Percentiles rank a stretch among this genome's conserved stretches.
Conservation (phyloP, 2,797 vertebrate genomes). For the Coregonus sp. region DNA sequence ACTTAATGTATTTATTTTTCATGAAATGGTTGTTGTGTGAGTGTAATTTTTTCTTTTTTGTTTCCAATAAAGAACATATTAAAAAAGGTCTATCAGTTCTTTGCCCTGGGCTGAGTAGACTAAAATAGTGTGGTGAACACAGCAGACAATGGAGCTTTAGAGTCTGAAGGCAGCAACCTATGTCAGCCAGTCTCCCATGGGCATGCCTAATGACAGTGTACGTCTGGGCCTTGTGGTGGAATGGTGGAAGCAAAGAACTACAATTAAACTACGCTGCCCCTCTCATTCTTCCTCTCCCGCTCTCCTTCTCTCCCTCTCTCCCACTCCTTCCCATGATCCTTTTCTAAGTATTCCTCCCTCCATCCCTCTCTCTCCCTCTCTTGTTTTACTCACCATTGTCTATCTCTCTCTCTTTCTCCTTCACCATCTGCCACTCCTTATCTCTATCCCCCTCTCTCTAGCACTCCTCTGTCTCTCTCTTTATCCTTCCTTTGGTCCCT, state of each 20-base stretch:
- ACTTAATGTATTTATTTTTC: no score
- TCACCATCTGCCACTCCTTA: constrained; percentile 26
- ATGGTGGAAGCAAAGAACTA: constrained; percentile 66
- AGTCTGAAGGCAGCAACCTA: no score
- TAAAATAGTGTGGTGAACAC: no score
- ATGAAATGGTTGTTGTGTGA: no score
- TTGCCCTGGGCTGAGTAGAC: no score
- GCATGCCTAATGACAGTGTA: constrained; percentile 66
- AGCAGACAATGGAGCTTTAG: no score
- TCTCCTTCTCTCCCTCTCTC: background rate
- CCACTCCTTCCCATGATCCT: background rate
- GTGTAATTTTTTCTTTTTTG: no score
- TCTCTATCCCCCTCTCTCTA: constrained; percentile 36
- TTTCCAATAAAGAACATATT: no score
- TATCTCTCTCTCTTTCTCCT: background rate
- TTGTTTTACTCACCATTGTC: constrained; percentile 36
- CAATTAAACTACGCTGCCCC: constrained; percentile 70
- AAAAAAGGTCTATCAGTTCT: no score
- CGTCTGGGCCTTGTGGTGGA: constrained; percentile 58
- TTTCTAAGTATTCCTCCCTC: constrained; percentile 10
- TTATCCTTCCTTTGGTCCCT: background rate
- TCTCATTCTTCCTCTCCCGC: constrained; percentile 41
- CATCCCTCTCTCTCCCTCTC: constrained; percentile 18
- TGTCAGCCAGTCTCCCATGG: constrained; percentile 40
- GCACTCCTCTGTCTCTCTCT: background rate